Percentiles rank a stretch among this genome's conserved stretches.
Conservation (phyloP, 2,113 vertebrate genomes). For the Neodon shergylaensis region DNA sequence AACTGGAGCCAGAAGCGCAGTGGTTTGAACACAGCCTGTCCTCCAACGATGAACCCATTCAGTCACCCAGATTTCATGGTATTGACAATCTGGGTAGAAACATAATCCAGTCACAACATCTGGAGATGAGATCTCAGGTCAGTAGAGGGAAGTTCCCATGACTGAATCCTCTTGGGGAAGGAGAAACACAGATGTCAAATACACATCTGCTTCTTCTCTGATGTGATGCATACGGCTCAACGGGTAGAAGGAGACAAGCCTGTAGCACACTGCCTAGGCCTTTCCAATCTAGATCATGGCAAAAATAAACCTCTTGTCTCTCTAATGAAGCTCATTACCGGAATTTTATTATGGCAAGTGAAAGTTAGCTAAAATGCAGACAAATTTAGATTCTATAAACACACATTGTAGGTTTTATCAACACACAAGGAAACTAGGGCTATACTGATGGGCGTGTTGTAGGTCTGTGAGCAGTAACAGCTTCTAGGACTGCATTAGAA, state of each 20-base stretch:
- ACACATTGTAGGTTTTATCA: neutral
- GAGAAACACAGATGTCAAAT: neutral
- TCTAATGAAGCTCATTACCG: neutral
- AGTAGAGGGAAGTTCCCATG: neutral
- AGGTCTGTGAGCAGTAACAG: neutral
- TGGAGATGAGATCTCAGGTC: neutral
- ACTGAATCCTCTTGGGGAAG: neutral
- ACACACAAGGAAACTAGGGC: neutral
- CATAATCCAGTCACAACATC: neutral
- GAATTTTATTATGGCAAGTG: neutral
- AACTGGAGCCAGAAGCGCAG: neutral
- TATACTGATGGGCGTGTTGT: neutral
- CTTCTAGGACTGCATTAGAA: neutral
- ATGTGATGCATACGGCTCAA: no score
- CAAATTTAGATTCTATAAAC: neutral
- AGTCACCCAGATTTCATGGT: neutral
- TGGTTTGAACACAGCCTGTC: neutral
- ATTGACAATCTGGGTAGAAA: neutral
- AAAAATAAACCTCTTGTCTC: neutral
- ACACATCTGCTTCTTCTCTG: neutral
- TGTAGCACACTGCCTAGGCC: no score
- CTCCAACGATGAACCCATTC: neutral
- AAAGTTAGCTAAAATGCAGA: neutral
- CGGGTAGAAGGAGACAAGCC: no score
- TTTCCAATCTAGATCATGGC: neutral